These are phyloP conservation scores for Carcharodon carcharias DNA, from an alignment of 2,797 vertebrate species.

Conservation along the genomic window DNA sequence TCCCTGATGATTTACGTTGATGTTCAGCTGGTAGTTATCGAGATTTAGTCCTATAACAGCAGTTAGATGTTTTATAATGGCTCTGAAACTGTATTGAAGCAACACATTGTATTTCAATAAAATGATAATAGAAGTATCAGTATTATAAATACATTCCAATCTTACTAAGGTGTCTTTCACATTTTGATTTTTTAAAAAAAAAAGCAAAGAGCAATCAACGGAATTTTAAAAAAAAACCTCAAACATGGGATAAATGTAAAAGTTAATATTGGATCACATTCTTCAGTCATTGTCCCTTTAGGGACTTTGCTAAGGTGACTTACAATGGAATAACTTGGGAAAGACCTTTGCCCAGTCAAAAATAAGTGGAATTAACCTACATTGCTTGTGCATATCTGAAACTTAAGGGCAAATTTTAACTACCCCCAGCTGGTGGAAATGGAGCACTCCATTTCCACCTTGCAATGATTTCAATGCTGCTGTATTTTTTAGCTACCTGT, in stretches of 20 bases:
- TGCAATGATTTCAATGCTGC: not conserved
- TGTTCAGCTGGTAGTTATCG: not conserved
- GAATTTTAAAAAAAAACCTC: not conserved
- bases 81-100: not conserved
- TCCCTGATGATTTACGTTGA: not conserved
- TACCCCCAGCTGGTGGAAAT: not conserved
- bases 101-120: not conserved
- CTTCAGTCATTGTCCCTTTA: not conserved
- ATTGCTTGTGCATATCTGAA: not conserved
- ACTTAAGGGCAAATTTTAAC: not conserved
- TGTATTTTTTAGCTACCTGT: not conserved
- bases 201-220: not conserved
- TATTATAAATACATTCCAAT: not conserved
- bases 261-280: not conserved
- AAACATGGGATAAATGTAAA: not conserved
- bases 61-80: not conserved
- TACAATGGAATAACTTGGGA: not conserved
- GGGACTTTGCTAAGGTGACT: not conserved
- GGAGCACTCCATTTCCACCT: not conserved
- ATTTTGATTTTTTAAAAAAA: not conserved
- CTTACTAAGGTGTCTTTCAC: not conserved
- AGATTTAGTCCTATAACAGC: not conserved
- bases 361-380: not conserved
- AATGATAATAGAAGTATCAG: not conserved
- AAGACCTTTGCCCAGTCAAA: not conserved